Percentiles rank a stretch among this genome's conserved stretches.
Evolutionary conservation across 2,797 vertebrate species (phyloP).

Genomic region (Xenopus petersii): DNA sequence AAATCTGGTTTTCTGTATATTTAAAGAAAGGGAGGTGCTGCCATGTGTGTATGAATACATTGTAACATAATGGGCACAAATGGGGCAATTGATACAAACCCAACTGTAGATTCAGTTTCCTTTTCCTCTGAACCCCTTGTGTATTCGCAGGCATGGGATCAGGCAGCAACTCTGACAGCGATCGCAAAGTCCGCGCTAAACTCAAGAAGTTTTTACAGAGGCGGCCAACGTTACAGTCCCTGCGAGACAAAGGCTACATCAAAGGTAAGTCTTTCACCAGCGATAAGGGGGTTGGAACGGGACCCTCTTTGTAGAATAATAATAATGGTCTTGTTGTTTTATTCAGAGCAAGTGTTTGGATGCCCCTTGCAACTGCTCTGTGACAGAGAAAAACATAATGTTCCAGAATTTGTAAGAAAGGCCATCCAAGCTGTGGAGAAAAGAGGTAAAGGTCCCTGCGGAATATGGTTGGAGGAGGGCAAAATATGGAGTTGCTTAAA

Average conservation of each 20-base stretch:
- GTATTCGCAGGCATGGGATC: slow-evolving; percentile 37
- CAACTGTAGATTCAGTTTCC: too few relatives aligned
- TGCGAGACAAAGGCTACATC: slow-evolving; percentile 92
- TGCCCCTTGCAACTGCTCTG: slow-evolving; percentile 80
- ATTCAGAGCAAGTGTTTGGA: slow-evolving; percentile 87
- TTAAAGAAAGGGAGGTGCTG: too few relatives aligned
- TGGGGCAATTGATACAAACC: too few relatives aligned
- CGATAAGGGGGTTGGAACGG: neutral
- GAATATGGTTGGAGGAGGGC: too few relatives aligned
- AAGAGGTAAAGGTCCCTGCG: slow-evolving; percentile 69
- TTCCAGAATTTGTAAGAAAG: slow-evolving; percentile 82
- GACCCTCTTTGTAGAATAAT: neutral
- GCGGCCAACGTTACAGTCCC: slow-evolving; percentile 84
- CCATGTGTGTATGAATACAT: too few relatives aligned
- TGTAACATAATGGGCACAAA: too few relatives aligned
- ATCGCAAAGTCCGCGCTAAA: slow-evolving; percentile 82
- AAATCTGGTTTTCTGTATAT: too few relatives aligned
- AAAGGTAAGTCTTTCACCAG: slow-evolving; percentile 61
- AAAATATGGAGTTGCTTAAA: too few relatives aligned
- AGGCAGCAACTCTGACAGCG: slow-evolving; percentile 58
- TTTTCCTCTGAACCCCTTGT: neutral
- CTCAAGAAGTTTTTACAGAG: slow-evolving; percentile 88
- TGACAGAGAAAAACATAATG: slow-evolving; percentile 70
- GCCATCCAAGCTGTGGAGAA: slow-evolving; percentile 82
- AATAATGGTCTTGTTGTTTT: neutral